A percentile compares a stretch with the other conserved stretches of the same genome.
Evolutionary conservation across 2,113 vertebrate genomes (phyloP).

Genomic region (Scolopax mira): DNA sequence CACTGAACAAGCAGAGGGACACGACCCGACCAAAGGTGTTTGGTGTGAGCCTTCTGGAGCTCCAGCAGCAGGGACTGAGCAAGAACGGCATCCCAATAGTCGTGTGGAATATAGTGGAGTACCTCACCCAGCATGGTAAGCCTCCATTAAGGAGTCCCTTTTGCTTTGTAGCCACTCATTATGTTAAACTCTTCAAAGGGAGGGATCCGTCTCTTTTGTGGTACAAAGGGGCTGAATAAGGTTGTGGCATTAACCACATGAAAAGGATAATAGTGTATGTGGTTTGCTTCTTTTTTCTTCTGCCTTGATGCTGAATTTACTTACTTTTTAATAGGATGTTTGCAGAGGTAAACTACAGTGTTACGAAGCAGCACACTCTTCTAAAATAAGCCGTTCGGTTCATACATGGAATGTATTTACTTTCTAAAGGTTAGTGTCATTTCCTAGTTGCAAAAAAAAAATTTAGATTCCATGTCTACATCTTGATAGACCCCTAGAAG

Average conservation of each 20-base stretch:
- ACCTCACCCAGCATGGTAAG: slow-evolving; percentile 82
- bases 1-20: slow-evolving; percentile 70
- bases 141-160: neutral
- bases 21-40: slow-evolving; percentile 70
- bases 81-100: slow-evolving; percentile 81
- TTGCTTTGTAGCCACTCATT: neutral
- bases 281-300: neutral
- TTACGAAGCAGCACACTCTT: neutral
- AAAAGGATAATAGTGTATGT: neutral
- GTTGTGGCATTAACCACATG: neutral
- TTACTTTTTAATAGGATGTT: neutral
- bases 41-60: slow-evolving; percentile 78
- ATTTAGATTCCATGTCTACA: neutral
- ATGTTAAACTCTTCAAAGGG: neutral
- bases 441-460: neutral
- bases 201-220: neutral
- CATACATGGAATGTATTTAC: neutral
- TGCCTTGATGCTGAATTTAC: neutral
- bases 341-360: neutral
- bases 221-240: neutral
- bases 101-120: slow-evolving; percentile 83
- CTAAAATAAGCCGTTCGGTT: neutral
- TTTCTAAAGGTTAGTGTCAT: neutral
- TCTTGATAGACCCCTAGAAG: neutral
- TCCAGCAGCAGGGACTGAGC: slow-evolving; percentile 77